Base-by-base conservation (phyloP, 2,797 vertebrate genomes). In the Centroberyx gerrardi region DNA sequence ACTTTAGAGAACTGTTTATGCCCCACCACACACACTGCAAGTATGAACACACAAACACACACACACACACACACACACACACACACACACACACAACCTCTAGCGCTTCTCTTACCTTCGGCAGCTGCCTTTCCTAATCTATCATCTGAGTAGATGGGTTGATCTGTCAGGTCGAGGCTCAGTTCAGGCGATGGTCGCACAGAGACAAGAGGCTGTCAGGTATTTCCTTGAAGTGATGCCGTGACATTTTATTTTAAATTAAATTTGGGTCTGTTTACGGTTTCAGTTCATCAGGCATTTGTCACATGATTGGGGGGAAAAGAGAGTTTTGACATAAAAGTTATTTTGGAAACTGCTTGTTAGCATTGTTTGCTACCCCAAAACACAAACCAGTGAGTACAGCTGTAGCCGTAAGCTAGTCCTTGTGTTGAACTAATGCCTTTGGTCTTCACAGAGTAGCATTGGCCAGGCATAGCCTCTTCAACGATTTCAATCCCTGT, bases 51-150 rank as follows among this genome's bases (percentile, higher is more conserved):
- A 73, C 28, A 65, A 56, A 72, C 42, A 60, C 42, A 49, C 44
- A 17, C 31, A 55, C 17, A 62, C 29, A 42, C 7, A 66, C 40
- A 58, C 40, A 74, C 33, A 59, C 17, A 28, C n/a, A 64, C 48
- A 54, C 46, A 61, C 48, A 46, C 15, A 54, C 56, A 62, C 46
- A 52, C 29, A 40, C 56, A 13, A 15, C 27, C 27, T 12, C 31
- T 49, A 28, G 40, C 44, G 53, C 61, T 72, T 58, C 52, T 66
- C 46, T 68, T 72, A 83, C 81, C 83, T 81, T 82, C 14, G 65
- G 85, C 72, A 64, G 68, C 69, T 87, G 79, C 78, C 70, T 62
- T 76, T 78, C 68, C 51, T 17, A 49, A 83, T 91, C 63, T 51
- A 71, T 87, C 66, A 75, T 0, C 42, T 12, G 31, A 49, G 59